Base-by-base conservation (phyloP, 2,113 vertebrate species). In the Cnemophilus loriae region DNA sequence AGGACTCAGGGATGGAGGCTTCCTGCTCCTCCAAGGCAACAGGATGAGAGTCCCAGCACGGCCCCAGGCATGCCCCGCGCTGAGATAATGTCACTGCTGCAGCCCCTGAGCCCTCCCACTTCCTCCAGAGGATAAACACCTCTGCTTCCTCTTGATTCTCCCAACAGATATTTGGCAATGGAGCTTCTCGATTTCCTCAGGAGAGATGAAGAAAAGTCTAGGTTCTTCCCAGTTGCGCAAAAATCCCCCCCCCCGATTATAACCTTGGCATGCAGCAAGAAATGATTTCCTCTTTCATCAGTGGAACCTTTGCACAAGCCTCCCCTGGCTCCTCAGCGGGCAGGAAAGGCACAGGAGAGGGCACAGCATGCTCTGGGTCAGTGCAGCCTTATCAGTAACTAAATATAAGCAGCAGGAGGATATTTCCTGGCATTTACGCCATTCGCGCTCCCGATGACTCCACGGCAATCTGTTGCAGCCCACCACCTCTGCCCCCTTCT, bases 121-220 rank as follows among this genome's bases (percentile, higher is more conserved):
- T 97, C 96, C 96, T 96, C 80, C 39, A 1, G 70, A 1, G 69
- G 83, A 89, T 96, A 96, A 96, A 96, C 89, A 97, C 83, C 91
- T 95, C 96, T 91, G 87, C 96, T 97, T 97, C 96, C 96, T 95
- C 77, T 90, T 76, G 76, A 96, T 93, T 92, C 94, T 95, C 89
- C 75, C 94, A 95, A 94, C 93, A 96, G 94, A 96, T 73, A 95
- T 63, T 96, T 97, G 96, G 91, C 65, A 35, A 79, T 64, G 2
- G 19, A 93, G 30, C 68, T 68, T 71, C 95, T 85, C 67, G 75
- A 47, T 95, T 93, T 97, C 95, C 96, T 94, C 39, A 30, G 59
- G 67, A 91, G 27, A 77, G 44, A 95, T 76, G 84, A 96, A 96
- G 92, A 81, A 84, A 96, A 96, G 79, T 90, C 85, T 75, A n/a